Base-by-base conservation (phyloP, 2,888 invertebrate genomes). In the Nyleta sp. region DNA sequence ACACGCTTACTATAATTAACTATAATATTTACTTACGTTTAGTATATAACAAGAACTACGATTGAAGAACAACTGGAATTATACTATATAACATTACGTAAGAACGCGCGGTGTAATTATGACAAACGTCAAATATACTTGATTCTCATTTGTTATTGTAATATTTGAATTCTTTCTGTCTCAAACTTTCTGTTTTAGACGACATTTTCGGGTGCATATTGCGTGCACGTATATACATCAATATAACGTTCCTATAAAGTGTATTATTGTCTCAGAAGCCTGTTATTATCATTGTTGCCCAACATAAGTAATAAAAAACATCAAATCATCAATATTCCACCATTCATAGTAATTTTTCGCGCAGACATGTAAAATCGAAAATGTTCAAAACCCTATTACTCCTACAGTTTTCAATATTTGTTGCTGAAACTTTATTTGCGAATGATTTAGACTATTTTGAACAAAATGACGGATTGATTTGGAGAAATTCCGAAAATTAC, bases 351-450 rank as follows among this genome's bases (percentile, higher is more conserved):
- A 38, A 38, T 38, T 1, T 38, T 38, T 38, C 38, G 38, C 38
- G 11, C 38, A 11, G n/a, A 38, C 7, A 38, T 38, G 38, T 38
- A 38, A 38, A n/a, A n/a, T 38, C n/a, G 38, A 38, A 2, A 38
- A 38, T 38, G 6, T 38, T 38, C 13, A 13, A 38, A 38, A 38
- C 38, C 38, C 38, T 38, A 38, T 11, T 4, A 8, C 38, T 38
- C 38, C n/a, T 38, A 38, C n/a, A 38, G 38, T 38, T 38, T 38
- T 38, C 4, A 38, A 38, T 13, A 38, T 38, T 38, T 38, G 1
- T 38, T 38, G 38, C 38, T 38, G 38, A 38, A 38, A 38, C 38
- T 38, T 38, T 13, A 38, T 38, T 38, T 38, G n/a, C 38, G 38
- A 38, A 11, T 38, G 38, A 38, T 38, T 38, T 38, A n/a, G 38